These are phyloP conservation scores for Uloborus plumipes DNA, from an alignment of 2,888 invertebrate species.

Conservation along the genomic window DNA sequence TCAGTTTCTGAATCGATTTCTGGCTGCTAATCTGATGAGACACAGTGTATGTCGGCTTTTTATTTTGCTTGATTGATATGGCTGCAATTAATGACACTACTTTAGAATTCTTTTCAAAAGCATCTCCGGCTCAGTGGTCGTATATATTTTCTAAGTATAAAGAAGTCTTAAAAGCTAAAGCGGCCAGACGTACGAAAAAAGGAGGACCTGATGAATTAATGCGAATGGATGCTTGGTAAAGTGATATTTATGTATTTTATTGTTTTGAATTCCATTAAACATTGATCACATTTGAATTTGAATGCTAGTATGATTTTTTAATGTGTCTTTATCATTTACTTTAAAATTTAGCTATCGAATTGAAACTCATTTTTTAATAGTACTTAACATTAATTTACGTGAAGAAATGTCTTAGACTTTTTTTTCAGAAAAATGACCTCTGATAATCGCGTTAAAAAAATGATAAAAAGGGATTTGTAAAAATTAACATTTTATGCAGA, in stretches of 20 bases:
- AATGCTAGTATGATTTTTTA: no score
- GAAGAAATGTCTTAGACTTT: background rate
- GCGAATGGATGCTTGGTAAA: slow-evolving; percentile 95
- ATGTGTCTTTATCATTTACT: background rate
- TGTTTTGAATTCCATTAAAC: background rate
- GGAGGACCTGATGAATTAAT: slow-evolving; percentile 86
- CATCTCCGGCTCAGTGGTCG: slow-evolving; percentile 84
- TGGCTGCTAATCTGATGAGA: slow-evolving; percentile 21
- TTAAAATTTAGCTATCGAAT: background rate
- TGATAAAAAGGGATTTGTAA: no score
- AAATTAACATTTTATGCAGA: no score
- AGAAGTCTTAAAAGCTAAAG: slow-evolving; percentile 90
- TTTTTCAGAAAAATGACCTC: background rate
- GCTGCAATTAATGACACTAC: slow-evolving; percentile 66
- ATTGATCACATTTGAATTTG: background rate
- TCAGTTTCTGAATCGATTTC: slow-evolving; percentile 10
- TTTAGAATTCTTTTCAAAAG: slow-evolving; percentile 87
- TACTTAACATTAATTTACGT: no score
- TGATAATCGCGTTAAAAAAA: no score
- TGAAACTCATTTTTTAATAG: no score
- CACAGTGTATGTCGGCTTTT: slow-evolving; percentile 9
- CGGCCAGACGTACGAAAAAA: slow-evolving; percentile 90
- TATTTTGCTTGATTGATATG: slow-evolving; percentile 47
- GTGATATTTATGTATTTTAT: background rate
- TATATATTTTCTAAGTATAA: slow-evolving; percentile 92